Base-by-base conservation (phyloP, 2,113 vertebrate species). In the Entelurus aequoreus region DNA sequence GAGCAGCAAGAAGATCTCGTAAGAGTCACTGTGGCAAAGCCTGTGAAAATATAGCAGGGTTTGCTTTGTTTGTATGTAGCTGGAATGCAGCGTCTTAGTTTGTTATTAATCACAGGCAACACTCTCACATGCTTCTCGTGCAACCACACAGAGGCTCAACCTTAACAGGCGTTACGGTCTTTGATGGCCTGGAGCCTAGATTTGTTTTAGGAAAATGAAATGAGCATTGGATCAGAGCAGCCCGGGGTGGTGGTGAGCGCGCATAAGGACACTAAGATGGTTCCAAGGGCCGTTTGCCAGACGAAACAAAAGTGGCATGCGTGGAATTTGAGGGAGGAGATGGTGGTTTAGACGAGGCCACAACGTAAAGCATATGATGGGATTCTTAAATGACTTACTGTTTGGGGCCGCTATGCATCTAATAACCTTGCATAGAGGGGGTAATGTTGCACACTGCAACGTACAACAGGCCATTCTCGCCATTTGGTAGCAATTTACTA, bases 401-500 rank as follows among this genome's bases (percentile, higher is more conserved):
- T 87, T 86, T 46, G 65, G 69, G 75, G 68, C 69, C 14, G 42
- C 63, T 80, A 65, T 74, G 79, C 83, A 75, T 63, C 70, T 63
- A 51, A 46, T 65, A 74, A 37, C 62, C 63, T 35, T 47, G 68
- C 19, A 1, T 65, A 48, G 10, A 54, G 61, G 67, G 3, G 36
- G 13, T 37, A 66, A 71, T 60, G 71, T 75, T 35, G 15, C 63
- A 77, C 61, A 68, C 64, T 78, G 35, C 60, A 80, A 72, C 55
- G 70, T 19, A 21, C 16, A 56, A 69, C 76, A 62, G 76, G 72
- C 63, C 58, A 28, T 40, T 76, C 68, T 75, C 66, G 66, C 68
- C 86, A 88, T 86, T 89, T 90, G 86, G 84, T 67, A 87, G 63
- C 67, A 16, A 88, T 89, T 90, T 84, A 56, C 79, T 74, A 14